Conservation (phyloP, 2,888 invertebrate genomes). For the Rotaria socialis region DNA sequence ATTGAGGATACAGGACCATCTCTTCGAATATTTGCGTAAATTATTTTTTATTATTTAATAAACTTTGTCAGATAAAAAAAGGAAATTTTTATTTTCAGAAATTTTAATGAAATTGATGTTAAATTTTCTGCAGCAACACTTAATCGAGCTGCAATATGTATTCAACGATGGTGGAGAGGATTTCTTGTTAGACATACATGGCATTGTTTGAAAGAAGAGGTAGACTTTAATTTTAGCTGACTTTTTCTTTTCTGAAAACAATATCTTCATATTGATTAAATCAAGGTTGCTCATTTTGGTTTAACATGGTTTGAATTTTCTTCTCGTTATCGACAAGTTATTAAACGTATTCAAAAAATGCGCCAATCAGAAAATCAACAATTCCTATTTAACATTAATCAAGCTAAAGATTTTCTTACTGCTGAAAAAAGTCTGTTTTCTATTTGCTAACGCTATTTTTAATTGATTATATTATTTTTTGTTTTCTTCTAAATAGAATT, state of each 20-base stretch:
- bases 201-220: constrained; percentile 53
- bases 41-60: no score
- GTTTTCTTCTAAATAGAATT: constrained; percentile 35
- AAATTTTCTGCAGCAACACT: constrained; percentile 41
- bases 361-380: neutral
- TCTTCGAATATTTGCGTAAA: neutral
- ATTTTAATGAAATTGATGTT: constrained; percentile 40
- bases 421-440: constrained; percentile 39
- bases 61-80: no score
- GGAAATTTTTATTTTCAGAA: constrained; percentile 35
- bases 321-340: constrained; percentile 34
- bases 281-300: constrained; percentile 23
- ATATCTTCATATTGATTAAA: neutral
- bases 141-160: constrained; percentile 52
- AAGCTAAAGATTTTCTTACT: constrained; percentile 42
- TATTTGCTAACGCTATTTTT: neutral
- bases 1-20: neutral
- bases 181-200: constrained; percentile 52
- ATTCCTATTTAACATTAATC: constrained; percentile 33
- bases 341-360: constrained; percentile 38
- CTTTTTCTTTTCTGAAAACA: neutral
- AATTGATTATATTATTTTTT: neutral
- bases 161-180: constrained; percentile 54
- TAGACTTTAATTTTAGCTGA: constrained; percentile 42
- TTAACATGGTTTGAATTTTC: constrained; percentile 37